These are phyloP conservation scores for Clinocottus analis DNA, from an alignment of 2,113 vertebrate genomes.

Conservation along the genomic window DNA sequence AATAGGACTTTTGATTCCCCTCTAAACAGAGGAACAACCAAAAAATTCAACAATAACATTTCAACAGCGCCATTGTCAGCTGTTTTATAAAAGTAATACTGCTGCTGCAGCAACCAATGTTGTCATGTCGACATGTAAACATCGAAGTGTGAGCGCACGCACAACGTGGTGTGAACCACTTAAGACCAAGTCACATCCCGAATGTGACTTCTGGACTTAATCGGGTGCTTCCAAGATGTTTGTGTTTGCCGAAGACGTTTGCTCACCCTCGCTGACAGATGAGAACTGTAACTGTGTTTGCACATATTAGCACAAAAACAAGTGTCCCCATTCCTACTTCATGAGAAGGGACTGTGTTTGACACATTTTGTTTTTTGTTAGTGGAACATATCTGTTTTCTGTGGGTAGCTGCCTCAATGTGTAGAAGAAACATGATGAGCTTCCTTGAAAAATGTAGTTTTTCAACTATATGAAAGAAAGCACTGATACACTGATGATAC, in stretches of 20 bases:
- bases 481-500: background rate
- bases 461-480: background rate
- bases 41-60: background rate
- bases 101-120: background rate
- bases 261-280: constrained; percentile 51
- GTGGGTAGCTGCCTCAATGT: background rate
- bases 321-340: constrained; percentile 16
- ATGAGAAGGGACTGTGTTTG: constrained; percentile 2
- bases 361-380: background rate
- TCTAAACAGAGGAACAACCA: background rate
- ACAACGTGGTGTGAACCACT: constrained; percentile 22
- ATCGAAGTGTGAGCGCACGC: constrained; percentile 7
- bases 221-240: constrained; percentile 46
- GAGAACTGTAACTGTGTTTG: constrained; percentile 63
- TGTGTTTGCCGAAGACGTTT: constrained; percentile 69
- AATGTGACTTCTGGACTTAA: constrained; percentile 60
- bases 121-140: constrained; percentile 26
- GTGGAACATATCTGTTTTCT: constrained; percentile 1
- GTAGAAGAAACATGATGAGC: background rate
- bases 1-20: background rate
- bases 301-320: constrained; percentile 55
- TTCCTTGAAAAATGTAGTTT: background rate
- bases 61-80: background rate
- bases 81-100: background rate
- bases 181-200: constrained; percentile 52